A percentile compares a stretch with the other conserved stretches of the same genome.
Conservation (phyloP, 2,888 invertebrate species). For the Epistrophe grossulariae region DNA sequence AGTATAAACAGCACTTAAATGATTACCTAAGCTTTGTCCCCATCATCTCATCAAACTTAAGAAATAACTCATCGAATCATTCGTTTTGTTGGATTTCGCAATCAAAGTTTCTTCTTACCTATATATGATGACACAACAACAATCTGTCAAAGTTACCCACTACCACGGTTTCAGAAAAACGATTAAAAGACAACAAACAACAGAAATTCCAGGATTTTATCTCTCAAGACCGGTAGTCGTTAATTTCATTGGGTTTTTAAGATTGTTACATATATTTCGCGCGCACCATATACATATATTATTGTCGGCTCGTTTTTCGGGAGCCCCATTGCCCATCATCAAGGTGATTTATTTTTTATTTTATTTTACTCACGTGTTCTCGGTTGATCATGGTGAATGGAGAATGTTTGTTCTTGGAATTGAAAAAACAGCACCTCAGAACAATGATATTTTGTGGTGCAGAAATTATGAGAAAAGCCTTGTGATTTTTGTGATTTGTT, state of each 20-base stretch:
- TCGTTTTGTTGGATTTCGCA: constrained; percentile 45
- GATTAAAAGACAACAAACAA: neutral
- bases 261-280: constrained; percentile 56
- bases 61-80: constrained; percentile 61
- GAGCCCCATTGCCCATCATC: constrained; percentile 21
- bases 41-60: constrained; percentile 50
- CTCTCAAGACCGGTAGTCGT: constrained; percentile 75
- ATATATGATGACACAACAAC: constrained; percentile 12
- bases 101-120: neutral
- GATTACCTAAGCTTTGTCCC: constrained; percentile 54
- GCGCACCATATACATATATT: constrained; percentile 30
- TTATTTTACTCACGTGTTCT: constrained; percentile 47
- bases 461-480: constrained; percentile 65
- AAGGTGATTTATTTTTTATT: constrained; percentile 72
- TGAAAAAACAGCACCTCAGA: constrained; percentile 66
- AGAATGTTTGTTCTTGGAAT: constrained; percentile 63
- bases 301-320: constrained; percentile 46
- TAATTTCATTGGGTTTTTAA: constrained; percentile 66
- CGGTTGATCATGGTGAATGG: constrained; percentile 8
- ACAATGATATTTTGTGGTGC: constrained; percentile 58
- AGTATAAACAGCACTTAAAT: constrained; percentile 19
- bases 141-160: constrained; percentile 23
- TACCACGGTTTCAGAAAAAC: constrained; percentile 28
- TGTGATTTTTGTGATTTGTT: constrained; percentile 44
- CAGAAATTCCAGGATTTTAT: constrained; percentile 60